Evolutionary conservation across 1,140 invertebrate genomes (phyloP).

Genomic region (Rhyacophila brunnea): DNA sequence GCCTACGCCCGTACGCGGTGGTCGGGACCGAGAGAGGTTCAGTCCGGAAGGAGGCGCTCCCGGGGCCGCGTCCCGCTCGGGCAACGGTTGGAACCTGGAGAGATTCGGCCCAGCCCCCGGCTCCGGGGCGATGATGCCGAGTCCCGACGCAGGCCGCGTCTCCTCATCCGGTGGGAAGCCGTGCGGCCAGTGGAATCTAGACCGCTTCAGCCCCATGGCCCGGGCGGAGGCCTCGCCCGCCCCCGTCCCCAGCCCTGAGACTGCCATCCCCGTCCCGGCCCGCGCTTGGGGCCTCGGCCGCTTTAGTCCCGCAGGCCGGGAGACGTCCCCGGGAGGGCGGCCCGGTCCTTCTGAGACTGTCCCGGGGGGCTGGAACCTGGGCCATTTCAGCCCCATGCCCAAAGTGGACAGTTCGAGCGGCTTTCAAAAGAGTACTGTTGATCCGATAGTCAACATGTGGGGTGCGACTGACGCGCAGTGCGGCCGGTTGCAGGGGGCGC

Average conservation of each 20-base stretch:
- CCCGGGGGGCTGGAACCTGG: slow-evolving; percentile 30
- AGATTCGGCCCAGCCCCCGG: slow-evolving; percentile 50
- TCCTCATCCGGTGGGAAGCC: slow-evolving; percentile 26
- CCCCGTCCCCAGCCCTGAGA: slow-evolving; percentile 50
- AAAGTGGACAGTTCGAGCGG: slow-evolving; percentile 31
- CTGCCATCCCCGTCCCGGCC: slow-evolving; percentile 37
- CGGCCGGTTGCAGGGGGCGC: neutral
- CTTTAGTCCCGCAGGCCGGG: slow-evolving; percentile 49
- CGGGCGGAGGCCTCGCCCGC: slow-evolving; percentile 53
- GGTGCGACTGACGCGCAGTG: slow-evolving; percentile 1
- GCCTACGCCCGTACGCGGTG: slow-evolving; percentile 9
- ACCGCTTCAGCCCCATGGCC: slow-evolving; percentile 46
- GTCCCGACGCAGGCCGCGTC: slow-evolving; percentile 31
- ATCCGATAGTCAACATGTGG: slow-evolving; percentile 26
- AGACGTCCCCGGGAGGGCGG: slow-evolving; percentile 50
- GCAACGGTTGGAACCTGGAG: slow-evolving; percentile 49
- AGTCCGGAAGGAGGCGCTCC: slow-evolving; percentile 52
- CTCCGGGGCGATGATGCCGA: slow-evolving; percentile 34
- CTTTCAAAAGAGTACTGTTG: slow-evolving; percentile 1
- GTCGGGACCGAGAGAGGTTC: slow-evolving; percentile 38
- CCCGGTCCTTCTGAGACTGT: slow-evolving; percentile 48
- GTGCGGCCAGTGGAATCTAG: slow-evolving; percentile 31
- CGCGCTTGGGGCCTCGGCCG: slow-evolving; percentile 28
- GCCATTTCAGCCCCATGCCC: slow-evolving; percentile 30
- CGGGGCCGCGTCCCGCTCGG: slow-evolving; percentile 43